Conservation (phyloP, 1,140 invertebrate genomes). For the Drosophila miranda region DNA sequence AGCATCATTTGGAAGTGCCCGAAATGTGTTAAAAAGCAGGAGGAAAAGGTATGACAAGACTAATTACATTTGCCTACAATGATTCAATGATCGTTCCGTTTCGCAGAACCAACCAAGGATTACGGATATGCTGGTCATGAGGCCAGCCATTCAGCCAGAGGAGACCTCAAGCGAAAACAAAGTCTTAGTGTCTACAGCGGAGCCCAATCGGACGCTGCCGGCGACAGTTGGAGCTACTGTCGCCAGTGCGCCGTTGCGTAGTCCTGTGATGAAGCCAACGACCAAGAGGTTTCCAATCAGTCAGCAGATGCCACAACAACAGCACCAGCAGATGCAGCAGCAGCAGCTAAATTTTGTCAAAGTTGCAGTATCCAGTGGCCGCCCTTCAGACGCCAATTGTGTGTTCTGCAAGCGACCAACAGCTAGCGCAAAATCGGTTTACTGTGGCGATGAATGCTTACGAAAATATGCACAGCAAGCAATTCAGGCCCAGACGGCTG, state of each 20-base stretch:
- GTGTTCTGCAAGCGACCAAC: conserved; percentile 88
- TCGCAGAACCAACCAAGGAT: conserved; percentile 68
- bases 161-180: conserved; percentile 44
- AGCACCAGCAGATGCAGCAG: conserved; percentile 25
- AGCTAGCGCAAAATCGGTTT: conserved; percentile 88
- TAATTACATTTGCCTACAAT: background rate
- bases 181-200: conserved; percentile 6
- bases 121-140: conserved; percentile 65
- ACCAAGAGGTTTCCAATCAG: conserved; percentile 11
- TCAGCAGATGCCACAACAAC: background rate
- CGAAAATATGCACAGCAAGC: conserved; percentile 91
- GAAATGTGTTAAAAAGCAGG: conserved; percentile 87
- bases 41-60: conserved; percentile 58
- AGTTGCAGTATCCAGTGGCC: conserved; percentile 17
- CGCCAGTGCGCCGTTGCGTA: conserved; percentile 9
- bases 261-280: background rate
- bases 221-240: background rate
- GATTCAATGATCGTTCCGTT: background rate
- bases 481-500: conserved; percentile 67
- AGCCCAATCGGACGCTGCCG: conserved; percentile 23
- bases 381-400: conserved; percentile 80
- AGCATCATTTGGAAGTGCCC: conserved; percentile 96
- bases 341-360: conserved; percentile 62
- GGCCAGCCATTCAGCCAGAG: background rate
- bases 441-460: conserved; percentile 94